A percentile compares a stretch with the other conserved stretches of the same genome.
Evolutionary conservation across 2,797 vertebrate species (phyloP).

Genomic region (Ctenosaura bakeri): DNA sequence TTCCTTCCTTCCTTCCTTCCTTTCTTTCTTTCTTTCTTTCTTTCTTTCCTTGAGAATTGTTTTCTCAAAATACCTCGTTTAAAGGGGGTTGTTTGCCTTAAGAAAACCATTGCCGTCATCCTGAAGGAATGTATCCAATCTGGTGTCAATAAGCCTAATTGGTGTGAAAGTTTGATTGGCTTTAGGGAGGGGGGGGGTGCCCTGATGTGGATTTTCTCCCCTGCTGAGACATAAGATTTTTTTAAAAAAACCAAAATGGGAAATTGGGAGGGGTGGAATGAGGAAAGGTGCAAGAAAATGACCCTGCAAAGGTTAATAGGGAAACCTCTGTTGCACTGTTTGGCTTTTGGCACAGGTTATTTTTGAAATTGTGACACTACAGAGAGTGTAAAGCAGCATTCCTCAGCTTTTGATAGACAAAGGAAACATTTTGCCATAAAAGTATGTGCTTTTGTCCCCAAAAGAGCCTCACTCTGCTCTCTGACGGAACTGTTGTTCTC

Average conservation of each 20-base stretch:
- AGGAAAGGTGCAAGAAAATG: conserved; percentile 21
- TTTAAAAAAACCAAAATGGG: neutral
- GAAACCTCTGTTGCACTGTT: neutral
- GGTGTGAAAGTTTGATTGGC: conserved; percentile 23
- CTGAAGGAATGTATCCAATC: conserved; percentile 47
- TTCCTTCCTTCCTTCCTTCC: neutral
- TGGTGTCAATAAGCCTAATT: conserved; percentile 63
- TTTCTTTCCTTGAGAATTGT: neutral
- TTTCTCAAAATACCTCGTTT: rapidly evolving
- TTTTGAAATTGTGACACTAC: neutral
- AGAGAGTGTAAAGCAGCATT: neutral
- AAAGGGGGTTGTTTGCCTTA: conserved; percentile 31
- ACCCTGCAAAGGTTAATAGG: neutral
- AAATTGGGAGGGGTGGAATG: rapidly evolving
- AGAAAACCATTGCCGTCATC: rapidly evolving
- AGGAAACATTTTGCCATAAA: neutral
- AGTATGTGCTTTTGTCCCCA: neutral
- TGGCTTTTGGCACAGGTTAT: neutral
- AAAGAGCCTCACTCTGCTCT: neutral
- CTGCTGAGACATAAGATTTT: neutral
- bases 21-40: neutral
- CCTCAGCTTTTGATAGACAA: neutral
- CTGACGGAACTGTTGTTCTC: neutral
- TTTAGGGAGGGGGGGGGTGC: neutral
- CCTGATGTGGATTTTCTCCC: neutral